Conservation (phyloP, 23 tunicate species). For the Trididemnum clinides region DNA sequence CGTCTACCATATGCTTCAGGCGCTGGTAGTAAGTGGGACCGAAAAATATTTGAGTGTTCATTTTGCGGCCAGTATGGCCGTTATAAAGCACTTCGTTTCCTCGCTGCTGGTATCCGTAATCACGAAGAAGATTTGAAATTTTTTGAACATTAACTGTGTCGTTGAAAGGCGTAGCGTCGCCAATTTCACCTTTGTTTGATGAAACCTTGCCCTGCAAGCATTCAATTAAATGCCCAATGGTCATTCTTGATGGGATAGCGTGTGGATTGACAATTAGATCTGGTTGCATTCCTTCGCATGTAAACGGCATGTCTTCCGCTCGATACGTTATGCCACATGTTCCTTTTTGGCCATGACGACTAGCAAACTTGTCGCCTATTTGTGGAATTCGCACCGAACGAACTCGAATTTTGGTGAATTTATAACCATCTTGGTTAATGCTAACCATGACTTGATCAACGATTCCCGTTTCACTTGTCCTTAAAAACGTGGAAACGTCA, state of each 20-base stretch:
- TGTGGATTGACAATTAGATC: slow-evolving; percentile 99
- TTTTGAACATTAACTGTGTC: slow-evolving; percentile 99
- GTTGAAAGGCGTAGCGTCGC: slow-evolving; percentile 99
- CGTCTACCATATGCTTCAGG: slow-evolving; percentile 99
- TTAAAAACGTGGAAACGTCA: slow-evolving; percentile 91
- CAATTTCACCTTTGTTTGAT: slow-evolving; percentile 98
- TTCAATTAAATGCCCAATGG: slow-evolving; percentile 99
- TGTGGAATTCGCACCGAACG: slow-evolving; percentile 97
- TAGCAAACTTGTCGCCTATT: slow-evolving; percentile 98
- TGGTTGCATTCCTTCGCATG: slow-evolving; percentile 97
- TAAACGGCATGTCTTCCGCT: slow-evolving; percentile 99
- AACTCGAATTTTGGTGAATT: slow-evolving; percentile 92
- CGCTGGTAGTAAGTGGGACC: slow-evolving; percentile 99
- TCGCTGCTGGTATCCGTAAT: slow-evolving; percentile 98
- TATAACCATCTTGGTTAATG: slow-evolving; percentile 99
- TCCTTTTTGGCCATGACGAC: slow-evolving; percentile 99
- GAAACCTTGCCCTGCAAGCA: slow-evolving; percentile 97
- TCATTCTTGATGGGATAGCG: slow-evolving; percentile 99
- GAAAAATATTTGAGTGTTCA: slow-evolving; percentile 97
- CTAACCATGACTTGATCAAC: slow-evolving; percentile 99
- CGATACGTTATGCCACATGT: slow-evolving; percentile 95
- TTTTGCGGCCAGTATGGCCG: slow-evolving; percentile 95
- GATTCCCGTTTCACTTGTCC: slow-evolving; percentile 97
- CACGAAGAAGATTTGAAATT: slow-evolving; percentile 95
- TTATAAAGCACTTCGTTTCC: slow-evolving; percentile 97